Evolutionary conservation across 1,140 invertebrate species (phyloP), one percentile per base, ranked within the genome.

Genomic region (Aphidius gifuensis): DNA sequence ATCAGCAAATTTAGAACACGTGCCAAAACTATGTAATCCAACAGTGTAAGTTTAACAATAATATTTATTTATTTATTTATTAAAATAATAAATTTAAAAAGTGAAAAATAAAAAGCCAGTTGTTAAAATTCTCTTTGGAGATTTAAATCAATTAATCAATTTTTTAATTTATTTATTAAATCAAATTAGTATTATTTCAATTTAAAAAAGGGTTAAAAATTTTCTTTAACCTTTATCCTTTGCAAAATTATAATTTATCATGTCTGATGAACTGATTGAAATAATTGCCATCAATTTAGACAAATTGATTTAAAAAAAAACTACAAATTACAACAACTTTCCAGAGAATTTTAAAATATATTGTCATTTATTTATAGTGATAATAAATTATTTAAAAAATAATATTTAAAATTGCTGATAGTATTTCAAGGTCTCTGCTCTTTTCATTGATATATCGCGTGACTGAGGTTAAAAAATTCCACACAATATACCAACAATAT

Each of bases 21-120:
- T 68, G 49, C 67, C 71, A 59, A 79, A 76, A 71, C 67, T 72
- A 61, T 78, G 77, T 72, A 80, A 79, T 77, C 72, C 68, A 58
- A 61, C 73, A 59, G 66, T 75, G 78, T 80, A 70, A 79, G 78
- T 68, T 53, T 55, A 21, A 21, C 45, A 47, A 51, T 9, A 40
- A 44, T 16, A 48, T 39, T 49, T 6, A 38, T 39, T 32, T 40
- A 5, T n/a, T 40, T 55, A 42, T 32, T 47, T 6, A 55, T 11
- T 42, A 40, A 5, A 56, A 42, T 58, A 60, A 39, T 42, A 61
- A 8, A 21, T 0, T 40, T 53, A 8, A 50, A 50, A 57, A 44
- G 1, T n/a, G 39, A 11, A 57, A 21, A 42, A 42, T 11, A 11
- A 23, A 47, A 58, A 49, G 4, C 16, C 16, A 16, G 16, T 16